Evolutionary conservation across 2,797 vertebrate species (phyloP).

Genomic region (Microctenopoma stevenorrisi): DNA sequence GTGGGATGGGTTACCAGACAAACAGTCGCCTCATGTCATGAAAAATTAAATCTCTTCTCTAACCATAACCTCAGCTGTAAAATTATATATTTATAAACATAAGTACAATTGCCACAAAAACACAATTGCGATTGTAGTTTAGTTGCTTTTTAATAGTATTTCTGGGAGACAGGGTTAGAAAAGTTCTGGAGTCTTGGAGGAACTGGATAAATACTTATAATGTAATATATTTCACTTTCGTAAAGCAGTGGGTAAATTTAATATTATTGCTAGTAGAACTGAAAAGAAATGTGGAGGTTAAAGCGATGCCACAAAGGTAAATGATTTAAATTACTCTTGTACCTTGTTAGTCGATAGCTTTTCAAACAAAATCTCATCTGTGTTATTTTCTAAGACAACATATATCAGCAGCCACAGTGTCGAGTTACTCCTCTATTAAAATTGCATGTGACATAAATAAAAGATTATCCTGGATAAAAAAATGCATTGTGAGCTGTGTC

Average conservation of each 20-base stretch:
- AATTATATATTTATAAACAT: too few relatives aligned
- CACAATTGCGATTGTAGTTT: too few relatives aligned
- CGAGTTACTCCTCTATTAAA: conserved; percentile 27
- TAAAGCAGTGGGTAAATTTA: conserved; percentile 16
- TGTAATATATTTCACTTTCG: conserved; percentile 44
- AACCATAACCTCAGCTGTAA: too few relatives aligned
- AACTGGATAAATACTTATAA: conserved; percentile 57
- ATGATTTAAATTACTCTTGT: background rate
- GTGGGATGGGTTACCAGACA: too few relatives aligned
- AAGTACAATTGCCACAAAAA: too few relatives aligned
- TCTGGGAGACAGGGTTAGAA: too few relatives aligned
- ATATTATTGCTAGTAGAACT: conserved; percentile 19
- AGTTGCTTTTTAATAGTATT: too few relatives aligned
- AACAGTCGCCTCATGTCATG: too few relatives aligned
- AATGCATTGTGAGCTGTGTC: conserved; percentile 38
- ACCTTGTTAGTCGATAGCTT: conserved; percentile 1
- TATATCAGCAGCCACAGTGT: conserved; percentile 25
- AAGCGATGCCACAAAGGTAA: background rate
- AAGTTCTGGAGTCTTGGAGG: background rate
- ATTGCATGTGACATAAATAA: conserved; percentile 47
- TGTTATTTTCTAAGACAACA: background rate
- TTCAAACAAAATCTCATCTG: background rate
- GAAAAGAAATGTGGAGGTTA: background rate
- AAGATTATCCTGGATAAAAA: conserved; percentile 30
- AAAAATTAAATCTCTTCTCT: too few relatives aligned